These are phyloP conservation scores for Augochlorella aurata DNA, from an alignment of 2,888 invertebrate species.

Conservation along the genomic window DNA sequence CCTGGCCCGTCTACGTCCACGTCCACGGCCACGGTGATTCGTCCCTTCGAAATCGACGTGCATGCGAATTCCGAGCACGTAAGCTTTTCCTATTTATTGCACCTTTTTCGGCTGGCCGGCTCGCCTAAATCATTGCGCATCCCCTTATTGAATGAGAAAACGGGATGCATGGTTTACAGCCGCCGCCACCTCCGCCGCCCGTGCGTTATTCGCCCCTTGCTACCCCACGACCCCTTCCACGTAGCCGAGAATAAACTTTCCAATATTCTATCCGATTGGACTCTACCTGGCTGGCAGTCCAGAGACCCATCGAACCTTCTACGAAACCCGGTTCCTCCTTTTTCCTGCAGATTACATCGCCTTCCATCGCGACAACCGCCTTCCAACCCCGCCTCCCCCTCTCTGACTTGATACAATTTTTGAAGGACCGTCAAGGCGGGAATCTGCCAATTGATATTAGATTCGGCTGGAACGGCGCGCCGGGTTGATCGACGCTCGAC, in stretches of 20 bases:
- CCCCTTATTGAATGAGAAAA: conserved; percentile 74
- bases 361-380: not conserved
- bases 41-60: conserved; percentile 63
- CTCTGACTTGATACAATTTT: conserved; percentile 21
- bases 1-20: conserved; percentile 1
- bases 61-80: conserved; percentile 73
- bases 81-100: conserved; percentile 76
- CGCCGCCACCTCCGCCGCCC: conserved; percentile 54
- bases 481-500: not conserved
- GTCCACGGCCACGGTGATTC: conserved; percentile 52
- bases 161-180: conserved; percentile 72
- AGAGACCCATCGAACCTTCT: conserved; percentile 38
- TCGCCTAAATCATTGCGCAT: conserved; percentile 77
- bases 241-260: conserved; percentile 72
- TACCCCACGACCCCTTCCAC: conserved; percentile 50
- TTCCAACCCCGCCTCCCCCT: too few relatives aligned
- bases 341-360: conserved; percentile 24
- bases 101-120: conserved; percentile 73
- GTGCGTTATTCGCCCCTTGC: conserved; percentile 26
- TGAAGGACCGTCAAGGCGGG: not conserved
- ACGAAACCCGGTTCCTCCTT: conserved; percentile 26
- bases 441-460: conserved; percentile 26
- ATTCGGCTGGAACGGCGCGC: not conserved
- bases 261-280: conserved; percentile 69
- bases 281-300: conserved; percentile 47